Conservation (phyloP, 64 coral and sea anemone genomes). For the Orbicella faveolata region DNA sequence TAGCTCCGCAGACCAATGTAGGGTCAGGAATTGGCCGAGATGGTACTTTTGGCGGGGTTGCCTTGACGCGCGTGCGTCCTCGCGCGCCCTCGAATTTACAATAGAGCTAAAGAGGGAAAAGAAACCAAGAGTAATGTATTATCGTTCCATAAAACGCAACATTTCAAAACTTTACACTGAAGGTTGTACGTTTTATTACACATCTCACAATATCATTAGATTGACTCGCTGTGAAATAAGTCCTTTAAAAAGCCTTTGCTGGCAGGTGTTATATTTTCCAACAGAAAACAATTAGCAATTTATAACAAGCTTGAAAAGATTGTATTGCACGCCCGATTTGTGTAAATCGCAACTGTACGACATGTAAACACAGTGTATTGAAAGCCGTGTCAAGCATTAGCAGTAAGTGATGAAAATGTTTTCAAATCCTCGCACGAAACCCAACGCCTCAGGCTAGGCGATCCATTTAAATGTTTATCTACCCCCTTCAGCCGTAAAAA, state of each 20-base stretch:
- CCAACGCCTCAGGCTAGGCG: background rate
- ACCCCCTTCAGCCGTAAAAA: slow-evolving; percentile 12
- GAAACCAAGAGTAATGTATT: no score
- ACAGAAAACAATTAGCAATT: background rate
- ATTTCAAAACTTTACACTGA: no score
- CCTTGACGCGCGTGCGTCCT: background rate
- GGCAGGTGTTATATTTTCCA: background rate
- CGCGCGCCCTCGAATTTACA: background rate
- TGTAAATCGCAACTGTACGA: no score
- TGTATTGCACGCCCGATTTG: background rate
- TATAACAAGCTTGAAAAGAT: background rate
- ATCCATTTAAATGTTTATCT: background rate
- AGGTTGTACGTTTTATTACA: no score
- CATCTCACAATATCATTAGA: no score
- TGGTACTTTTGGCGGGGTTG: background rate
- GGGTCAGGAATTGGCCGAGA: background rate
- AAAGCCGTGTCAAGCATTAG: background rate
- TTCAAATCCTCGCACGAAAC: background rate
- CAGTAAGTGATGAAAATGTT: background rate
- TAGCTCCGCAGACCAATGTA: slow-evolving; percentile 20
- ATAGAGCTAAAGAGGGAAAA: no score
- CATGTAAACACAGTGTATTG: background rate
- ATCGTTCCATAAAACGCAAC: no score
- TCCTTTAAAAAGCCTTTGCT: no score
- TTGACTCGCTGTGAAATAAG: no score